These are phyloP conservation scores for Heliconius ismenius DNA, from an alignment of 2,888 invertebrate species.

Conservation along the genomic window DNA sequence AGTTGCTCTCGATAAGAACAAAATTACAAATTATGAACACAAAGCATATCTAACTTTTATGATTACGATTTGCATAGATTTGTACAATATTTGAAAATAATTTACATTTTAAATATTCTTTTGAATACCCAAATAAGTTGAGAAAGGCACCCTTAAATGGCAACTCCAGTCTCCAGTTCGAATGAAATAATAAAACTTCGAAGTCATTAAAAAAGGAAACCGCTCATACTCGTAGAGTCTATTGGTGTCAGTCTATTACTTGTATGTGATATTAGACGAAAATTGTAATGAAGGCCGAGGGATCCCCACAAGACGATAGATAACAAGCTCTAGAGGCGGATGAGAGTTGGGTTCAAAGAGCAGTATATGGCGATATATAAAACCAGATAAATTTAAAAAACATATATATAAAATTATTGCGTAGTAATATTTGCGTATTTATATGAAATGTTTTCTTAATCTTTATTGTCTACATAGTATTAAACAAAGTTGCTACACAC, in stretches of 20 bases:
- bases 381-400: not conserved
- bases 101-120: conserved; percentile 22
- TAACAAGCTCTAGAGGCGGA: conserved; percentile 66
- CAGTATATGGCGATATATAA: conserved; percentile 31
- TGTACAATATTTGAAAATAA: conserved; percentile 14
- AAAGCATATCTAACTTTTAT: conserved; percentile 7
- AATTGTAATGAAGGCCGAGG: conserved; percentile 74
- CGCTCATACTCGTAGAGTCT: conserved; percentile 52
- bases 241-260: conserved; percentile 63
- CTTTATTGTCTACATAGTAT: not conserved
- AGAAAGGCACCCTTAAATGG: conserved; percentile 44
- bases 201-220: conserved; percentile 52
- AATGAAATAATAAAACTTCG: conserved; percentile 40
- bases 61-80: conserved; percentile 14
- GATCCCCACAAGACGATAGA: conserved; percentile 71
- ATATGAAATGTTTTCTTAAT: not conserved
- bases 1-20: not conserved
- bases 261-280: conserved; percentile 73
- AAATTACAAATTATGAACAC: conserved; percentile 7
- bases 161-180: conserved; percentile 51
- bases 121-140: conserved; percentile 25
- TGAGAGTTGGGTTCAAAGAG: conserved; percentile 42
- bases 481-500: not conserved
- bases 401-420: not conserved
- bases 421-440: not conserved